Percentiles rank a stretch among this genome's conserved stretches.
phyloP scores from a whole-genome alignment of 1,140 invertebrate genomes.

The Drosophila nigrodunni region DNA sequence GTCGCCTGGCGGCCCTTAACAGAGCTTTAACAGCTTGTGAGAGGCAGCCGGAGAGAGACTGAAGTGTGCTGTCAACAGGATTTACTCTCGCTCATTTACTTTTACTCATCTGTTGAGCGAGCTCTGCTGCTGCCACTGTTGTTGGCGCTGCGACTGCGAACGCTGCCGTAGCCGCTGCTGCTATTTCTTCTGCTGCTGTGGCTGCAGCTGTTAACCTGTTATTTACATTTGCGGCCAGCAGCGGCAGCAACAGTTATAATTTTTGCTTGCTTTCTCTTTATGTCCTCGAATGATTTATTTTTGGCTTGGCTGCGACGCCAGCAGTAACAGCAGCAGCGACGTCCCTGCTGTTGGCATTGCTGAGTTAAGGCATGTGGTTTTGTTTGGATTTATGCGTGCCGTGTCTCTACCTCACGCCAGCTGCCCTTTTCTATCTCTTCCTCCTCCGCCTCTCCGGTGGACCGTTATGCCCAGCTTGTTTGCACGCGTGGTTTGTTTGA shows the following conservation, averaged over 20 bases:
- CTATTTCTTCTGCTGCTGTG: conserved; percentile 49
- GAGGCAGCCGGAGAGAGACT: not conserved
- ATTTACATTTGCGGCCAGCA: conserved; percentile 72
- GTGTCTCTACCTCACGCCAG: conserved; percentile 5
- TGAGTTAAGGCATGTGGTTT: conserved; percentile 74
- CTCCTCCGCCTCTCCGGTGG: not conserved
- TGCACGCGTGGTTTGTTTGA: conserved; percentile 69
- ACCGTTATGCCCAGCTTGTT: conserved; percentile 58
- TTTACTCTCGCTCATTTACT: conserved; percentile 12
- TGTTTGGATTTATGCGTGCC: conserved; percentile 77
- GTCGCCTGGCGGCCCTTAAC: conserved; percentile 32
- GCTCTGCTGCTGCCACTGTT: conserved; percentile 49
- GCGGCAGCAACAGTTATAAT: conserved; percentile 80
- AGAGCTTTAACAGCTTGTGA: conserved; percentile 1
- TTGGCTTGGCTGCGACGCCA: conserved; percentile 58
- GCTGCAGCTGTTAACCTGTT: conserved; percentile 69
- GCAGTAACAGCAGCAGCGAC: conserved; percentile 28
- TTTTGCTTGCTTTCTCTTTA: conserved; percentile 79
- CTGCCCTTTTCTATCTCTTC: not conserved
- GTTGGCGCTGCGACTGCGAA: conserved; percentile 37
- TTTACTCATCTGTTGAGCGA: conserved; percentile 45
- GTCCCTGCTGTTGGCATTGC: conserved; percentile 30
- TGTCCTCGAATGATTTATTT: conserved; percentile 82
- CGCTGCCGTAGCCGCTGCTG: conserved; percentile 40
- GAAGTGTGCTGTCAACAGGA: conserved; percentile 9